Base-by-base conservation (phyloP, 2,888 invertebrate genomes). In the Tipula unca region DNA sequence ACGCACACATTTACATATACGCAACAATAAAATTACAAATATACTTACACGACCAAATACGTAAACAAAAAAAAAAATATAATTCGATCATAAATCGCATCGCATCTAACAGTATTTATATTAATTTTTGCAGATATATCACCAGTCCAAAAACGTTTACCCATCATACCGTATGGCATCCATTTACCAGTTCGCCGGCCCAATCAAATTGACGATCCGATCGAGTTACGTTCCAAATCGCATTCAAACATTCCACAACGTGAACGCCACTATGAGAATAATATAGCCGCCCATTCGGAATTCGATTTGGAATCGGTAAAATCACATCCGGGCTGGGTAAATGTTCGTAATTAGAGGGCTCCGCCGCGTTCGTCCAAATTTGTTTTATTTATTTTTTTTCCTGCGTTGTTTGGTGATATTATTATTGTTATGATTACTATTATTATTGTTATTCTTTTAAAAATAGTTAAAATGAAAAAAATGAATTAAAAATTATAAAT, bases 41-140 rank as follows among this genome's bases (percentile, higher is more conserved):
- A 2, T 48, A 3, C 17, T 4, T 48, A 20, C 10, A 25, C 1
- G 17, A 2, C 39, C 10, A n/a, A n/a, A n/a, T 88, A 97, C 97
- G 0, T 97, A 98, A 0, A 91, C 69, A 6, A 69, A 82, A 3
- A 32, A 32, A 32, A 32, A 0, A 32, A 32, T 32, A n/a, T n/a
- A n/a, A n/a, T 32, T 32, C 32, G 32, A 32, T 4, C 32, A 32
- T 32, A 29, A n/a, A n/a, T n/a, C n/a, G n/a, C n/a, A 29, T 82
- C 29, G 32, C 32, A n/a, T n/a, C n/a, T 82, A 29, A 29, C 17
- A 5, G 8, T 29, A 82, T 3, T 32, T 32, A 83, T 32, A 3
- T 29, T 32, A 4, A n/a, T 32, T 32, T 17, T 32, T 83, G 0
- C 35, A 83, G 83, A 83, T 29, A 32, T 83, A 83, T 83, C 83